phyloP scores from a whole-genome alignment of 64 coral and sea anemone species.

The Dendronephthya gigantea region DNA sequence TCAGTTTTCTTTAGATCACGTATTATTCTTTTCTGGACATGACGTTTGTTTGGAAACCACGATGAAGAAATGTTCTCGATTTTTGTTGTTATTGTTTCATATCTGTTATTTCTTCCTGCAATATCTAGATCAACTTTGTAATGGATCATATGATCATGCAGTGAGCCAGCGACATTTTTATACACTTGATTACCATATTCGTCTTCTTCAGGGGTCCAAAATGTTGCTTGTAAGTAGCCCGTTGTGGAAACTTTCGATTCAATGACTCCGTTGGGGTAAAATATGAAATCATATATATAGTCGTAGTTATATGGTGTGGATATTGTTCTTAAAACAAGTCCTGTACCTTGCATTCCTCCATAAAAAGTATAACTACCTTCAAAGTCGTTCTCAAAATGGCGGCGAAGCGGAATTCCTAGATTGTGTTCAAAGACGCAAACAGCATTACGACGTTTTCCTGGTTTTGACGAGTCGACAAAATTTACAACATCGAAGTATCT shows the following conservation, averaged over 20 bases:
- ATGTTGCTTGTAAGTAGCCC: conserved; percentile 39
- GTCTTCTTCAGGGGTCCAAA: conserved; percentile 17
- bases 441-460: conserved; percentile 27
- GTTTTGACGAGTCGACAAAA: neutral
- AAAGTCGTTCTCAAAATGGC: conserved; percentile 68
- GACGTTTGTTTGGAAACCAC: conserved; percentile 32
- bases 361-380: conserved; percentile 51
- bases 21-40: neutral
- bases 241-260: conserved; percentile 39
- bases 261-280: conserved; percentile 62
- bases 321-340: conserved; percentile 42
- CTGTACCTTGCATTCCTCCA: conserved; percentile 40
- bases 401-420: conserved; percentile 47
- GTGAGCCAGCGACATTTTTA: neutral
- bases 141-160: conserved; percentile 49
- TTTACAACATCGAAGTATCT: conserved; percentile 49
- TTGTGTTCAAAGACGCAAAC: conserved; percentile 66
- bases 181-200: conserved; percentile 24
- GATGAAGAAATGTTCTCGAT: conserved; percentile 35
- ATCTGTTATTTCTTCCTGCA: conserved; percentile 45
- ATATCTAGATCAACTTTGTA: conserved; percentile 63
- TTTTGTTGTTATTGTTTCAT: conserved; percentile 39
- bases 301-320: conserved; percentile 57
- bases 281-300: conserved; percentile 63
- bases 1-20: conserved; percentile 45